Evolutionary conservation across 2,888 invertebrate genomes (phyloP).

Genomic region (Sarcophaga rosellei): DNA sequence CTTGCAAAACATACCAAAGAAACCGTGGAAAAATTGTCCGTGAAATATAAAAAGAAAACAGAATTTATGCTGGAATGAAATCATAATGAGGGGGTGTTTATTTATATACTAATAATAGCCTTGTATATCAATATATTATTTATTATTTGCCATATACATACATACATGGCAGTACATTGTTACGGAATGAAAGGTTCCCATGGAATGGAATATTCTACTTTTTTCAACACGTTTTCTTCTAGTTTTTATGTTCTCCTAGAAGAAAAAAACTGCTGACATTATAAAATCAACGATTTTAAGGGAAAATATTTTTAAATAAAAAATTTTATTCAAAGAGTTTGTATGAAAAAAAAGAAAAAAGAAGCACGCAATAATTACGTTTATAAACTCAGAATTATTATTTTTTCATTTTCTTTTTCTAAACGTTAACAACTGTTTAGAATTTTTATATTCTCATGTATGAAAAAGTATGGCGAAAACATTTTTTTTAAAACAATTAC

Average conservation of each 20-base stretch:
- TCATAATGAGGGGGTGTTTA: slow-evolving; percentile 29
- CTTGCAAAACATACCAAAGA: background rate
- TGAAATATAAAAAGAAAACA: background rate
- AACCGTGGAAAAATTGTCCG: slow-evolving; percentile 51
- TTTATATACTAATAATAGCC: slow-evolving; percentile 11
- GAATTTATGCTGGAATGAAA: background rate
- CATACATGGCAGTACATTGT: too few relatives aligned
- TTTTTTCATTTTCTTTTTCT: background rate
- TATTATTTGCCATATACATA: too few relatives aligned
- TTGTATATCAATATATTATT: too few relatives aligned
- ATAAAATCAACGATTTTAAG: slow-evolving; percentile 67
- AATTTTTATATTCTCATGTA: slow-evolving; percentile 54
- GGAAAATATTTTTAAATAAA: slow-evolving; percentile 41
- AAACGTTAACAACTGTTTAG: slow-evolving; percentile 51
- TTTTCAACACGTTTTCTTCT: too few relatives aligned
- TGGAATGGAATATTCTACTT: too few relatives aligned
- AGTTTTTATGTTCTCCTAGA: background rate
- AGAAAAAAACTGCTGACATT: slow-evolving; percentile 57
- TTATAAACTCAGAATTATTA: background rate
- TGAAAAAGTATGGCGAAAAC: background rate
- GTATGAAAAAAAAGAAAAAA: too few relatives aligned
- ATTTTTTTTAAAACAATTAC: slow-evolving; percentile 15
- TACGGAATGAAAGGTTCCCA: too few relatives aligned
- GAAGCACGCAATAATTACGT: slow-evolving; percentile 44
- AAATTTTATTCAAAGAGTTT: background rate